phyloP scores from a whole-genome alignment of 1,140 invertebrate species.

The Cephus cinctus region DNA sequence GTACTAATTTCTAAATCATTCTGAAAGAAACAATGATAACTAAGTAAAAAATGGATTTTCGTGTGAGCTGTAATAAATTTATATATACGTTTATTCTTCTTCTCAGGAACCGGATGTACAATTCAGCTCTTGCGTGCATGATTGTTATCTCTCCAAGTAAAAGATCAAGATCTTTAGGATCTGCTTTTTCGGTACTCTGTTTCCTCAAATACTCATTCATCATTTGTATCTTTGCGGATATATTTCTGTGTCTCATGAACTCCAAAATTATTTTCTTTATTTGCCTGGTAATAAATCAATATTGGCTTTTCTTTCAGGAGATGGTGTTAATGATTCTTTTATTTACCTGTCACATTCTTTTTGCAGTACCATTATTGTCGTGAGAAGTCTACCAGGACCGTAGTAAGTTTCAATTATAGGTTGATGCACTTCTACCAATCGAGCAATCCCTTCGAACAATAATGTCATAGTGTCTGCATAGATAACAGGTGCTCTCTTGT shows the following conservation, averaged over 20 bases:
- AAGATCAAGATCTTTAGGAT: constrained; percentile 87
- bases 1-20: constrained; percentile 69
- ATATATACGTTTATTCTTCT: constrained; percentile 69
- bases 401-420: constrained; percentile 94
- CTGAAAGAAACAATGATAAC: constrained; percentile 50
- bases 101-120: constrained; percentile 88
- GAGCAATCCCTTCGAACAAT: constrained; percentile 87
- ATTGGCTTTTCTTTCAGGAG: background rate
- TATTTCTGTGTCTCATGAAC: constrained; percentile 74
- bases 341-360: constrained; percentile 83
- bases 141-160: constrained; percentile 89
- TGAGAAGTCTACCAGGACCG: constrained; percentile 76
- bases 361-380: constrained; percentile 73
- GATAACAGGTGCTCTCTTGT: constrained; percentile 73
- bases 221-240: constrained; percentile 66
- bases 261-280: constrained; percentile 68
- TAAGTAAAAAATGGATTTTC: no score
- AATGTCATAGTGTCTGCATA: constrained; percentile 82
- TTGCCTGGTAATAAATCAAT: constrained; percentile 34
- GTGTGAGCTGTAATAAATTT: background rate
- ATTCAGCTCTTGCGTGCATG: constrained; percentile 84
- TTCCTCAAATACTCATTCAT: constrained; percentile 61
- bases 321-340: constrained; percentile 26
- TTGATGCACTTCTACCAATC: constrained; percentile 87
- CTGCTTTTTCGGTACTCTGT: constrained; percentile 61